Evolutionary conservation across 2,113 vertebrate genomes (phyloP).

Genomic region (Dicerorhinus sumatrensis): DNA sequence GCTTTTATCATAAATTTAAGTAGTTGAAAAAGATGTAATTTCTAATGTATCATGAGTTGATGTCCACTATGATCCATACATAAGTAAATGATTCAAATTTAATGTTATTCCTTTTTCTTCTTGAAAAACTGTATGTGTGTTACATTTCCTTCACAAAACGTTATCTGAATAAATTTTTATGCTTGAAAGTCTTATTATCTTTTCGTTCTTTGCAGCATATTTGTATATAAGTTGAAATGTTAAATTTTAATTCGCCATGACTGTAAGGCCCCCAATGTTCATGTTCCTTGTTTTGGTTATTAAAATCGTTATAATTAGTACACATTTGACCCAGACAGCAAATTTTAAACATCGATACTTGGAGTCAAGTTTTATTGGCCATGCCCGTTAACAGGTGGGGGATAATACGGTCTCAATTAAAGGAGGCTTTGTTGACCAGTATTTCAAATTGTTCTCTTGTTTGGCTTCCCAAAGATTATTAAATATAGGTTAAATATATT

Average conservation of each 20-base stretch:
- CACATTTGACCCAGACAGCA: background rate
- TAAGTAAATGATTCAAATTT: background rate
- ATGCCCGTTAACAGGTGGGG: background rate
- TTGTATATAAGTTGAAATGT: conserved; percentile 2
- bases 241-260: background rate
- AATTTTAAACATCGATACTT: background rate
- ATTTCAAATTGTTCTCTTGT: background rate
- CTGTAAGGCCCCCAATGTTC: background rate
- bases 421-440: background rate
- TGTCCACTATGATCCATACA: background rate
- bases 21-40: background rate
- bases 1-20: background rate
- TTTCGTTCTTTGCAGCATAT: background rate
- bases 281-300: background rate
- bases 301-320: background rate
- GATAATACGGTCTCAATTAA: background rate
- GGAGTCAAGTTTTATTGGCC: background rate
- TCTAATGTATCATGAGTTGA: background rate
- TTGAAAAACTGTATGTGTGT: background rate
- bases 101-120: background rate
- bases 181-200: background rate
- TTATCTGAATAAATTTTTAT: conserved; percentile 53
- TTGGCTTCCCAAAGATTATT: background rate
- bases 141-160: background rate
- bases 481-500: background rate